Evolutionary conservation across 2,888 invertebrate genomes (phyloP), one percentile per base, ranked within the genome.

Genomic region (Cepaea hortensis): DNA sequence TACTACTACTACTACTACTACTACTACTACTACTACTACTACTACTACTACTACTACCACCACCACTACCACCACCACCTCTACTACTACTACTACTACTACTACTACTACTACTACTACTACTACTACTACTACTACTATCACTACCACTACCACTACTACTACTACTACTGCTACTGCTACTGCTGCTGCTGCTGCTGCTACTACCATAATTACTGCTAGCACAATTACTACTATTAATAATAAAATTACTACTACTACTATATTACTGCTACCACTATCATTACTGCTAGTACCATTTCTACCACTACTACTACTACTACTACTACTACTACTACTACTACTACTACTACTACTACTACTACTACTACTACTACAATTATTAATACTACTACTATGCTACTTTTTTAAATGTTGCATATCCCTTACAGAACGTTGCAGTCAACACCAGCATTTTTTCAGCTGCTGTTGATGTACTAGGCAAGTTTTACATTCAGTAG

Each of bases 291-390:
- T 35, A 35, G n/a, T n/a, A n/a, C n/a, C n/a, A n/a, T n/a, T n/a
- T n/a, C 35, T 35, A 68, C 81, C 68, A 81, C 81, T 81, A 81
- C 81, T 81, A 81, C 81, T 61, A 81, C 81, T 81, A 81, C 81
- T 62, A 62, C 81, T 81, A 62, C 81, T 81, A 62, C 81, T 62
- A 81, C 35, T 35, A 35, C 35, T 35, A 35, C 35, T 35, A 35
- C 35, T 35, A 35, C 35, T 35, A 35, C 35, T 35, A 35, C 35
- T 35, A 35, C 35, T 35, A 35, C 35, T 35, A 35, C 35, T 35
- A 68, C 81, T 81, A 81, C 81, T 81, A 35, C 35, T 35, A 35
- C 35, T 35, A 35, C 35, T 35, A 35, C 0, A 35, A 35, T 35
- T 35, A 35, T 35, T 35, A 35, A 35, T 35, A 35, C 35, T 35